phyloP scores from a whole-genome alignment of 1,140 invertebrate species.

The Drosophila busckii region DNA sequence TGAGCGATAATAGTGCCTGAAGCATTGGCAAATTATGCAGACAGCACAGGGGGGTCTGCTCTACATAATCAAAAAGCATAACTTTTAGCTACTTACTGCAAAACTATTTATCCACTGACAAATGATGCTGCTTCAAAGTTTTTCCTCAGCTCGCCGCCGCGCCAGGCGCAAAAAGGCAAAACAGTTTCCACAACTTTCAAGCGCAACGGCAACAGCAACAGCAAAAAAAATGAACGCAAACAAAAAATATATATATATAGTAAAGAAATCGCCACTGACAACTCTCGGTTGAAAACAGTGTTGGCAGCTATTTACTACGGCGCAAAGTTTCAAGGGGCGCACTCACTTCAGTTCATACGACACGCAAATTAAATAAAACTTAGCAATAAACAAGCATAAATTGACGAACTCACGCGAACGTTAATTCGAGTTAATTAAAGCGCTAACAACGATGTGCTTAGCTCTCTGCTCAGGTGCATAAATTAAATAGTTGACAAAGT shows the following conservation, averaged over 20 bases:
- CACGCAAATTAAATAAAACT: no score
- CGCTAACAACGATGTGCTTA: no score
- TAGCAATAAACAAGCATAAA: no score
- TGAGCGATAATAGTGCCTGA: conserved; percentile 6
- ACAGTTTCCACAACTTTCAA: conserved; percentile 66
- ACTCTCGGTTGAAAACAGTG: neutral
- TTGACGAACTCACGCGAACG: no score
- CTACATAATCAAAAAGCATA: conserved; percentile 73
- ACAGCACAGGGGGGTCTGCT: no score
- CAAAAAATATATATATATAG: no score
- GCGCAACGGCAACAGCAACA: conserved; percentile 10
- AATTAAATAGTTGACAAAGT: no score
- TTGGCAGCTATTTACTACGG: neutral
- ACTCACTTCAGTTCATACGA: no score
- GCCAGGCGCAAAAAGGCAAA: conserved; percentile 66
- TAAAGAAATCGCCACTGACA: conserved; percentile 33
- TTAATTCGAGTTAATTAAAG: no score
- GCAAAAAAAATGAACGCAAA: conserved; percentile 7
- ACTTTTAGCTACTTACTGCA: conserved; percentile 71
- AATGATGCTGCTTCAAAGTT: conserved; percentile 71
- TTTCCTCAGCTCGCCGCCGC: no score
- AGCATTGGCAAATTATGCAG: no score
- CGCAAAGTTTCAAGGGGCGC: neutral
- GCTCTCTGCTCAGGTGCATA: no score
- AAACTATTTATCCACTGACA: conserved; percentile 77